Evolutionary conservation across 2,113 vertebrate species (phyloP), one percentile per base, ranked within the genome.

Genomic region (Coreoperca whiteheadi): DNA sequence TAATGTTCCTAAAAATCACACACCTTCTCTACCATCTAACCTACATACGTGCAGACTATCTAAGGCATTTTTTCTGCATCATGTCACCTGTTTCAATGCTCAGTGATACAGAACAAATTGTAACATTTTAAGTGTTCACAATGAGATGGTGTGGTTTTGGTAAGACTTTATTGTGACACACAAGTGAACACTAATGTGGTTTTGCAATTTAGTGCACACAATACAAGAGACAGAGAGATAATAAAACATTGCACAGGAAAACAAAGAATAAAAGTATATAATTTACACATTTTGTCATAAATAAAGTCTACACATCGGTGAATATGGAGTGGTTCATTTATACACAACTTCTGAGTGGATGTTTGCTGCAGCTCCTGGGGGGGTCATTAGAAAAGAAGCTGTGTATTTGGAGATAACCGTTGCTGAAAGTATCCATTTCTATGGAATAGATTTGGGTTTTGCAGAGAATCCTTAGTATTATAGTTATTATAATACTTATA

Each of bases 241-340:
- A 90, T 80, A 87, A 77, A 87, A 89, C 83, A 91, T 90, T 91
- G 86, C 84, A 94, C 91, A 82, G 84, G 66, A 79, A 80, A 89
- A 92, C 53, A 79, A 87, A 86, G 78, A 93, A 84, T 79, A 91
- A 82, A 85, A 81, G 86, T 81, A 86, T 89, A 92, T 91, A 70
- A 92, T 92, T 93, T 92, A 94, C 87, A 92, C 57, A 88, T 89
- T 59, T 92, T 51, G 69, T 85, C 77, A 94, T 94, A 95, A 95
- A 95, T 94, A 93, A 94, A 91, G 89, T 67, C 64, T 76, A 88
- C 80, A 90, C 78, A 87, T 82, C 74, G 57, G 67, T 77, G 77
- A 80, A 85, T 91, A 91, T 85, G 83, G 60, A 89, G 89, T 84
- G 82, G 84, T 91, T 90, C 50, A 78, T 86, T 92, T 90, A 82